Evolutionary conservation across 2,113 vertebrate species (phyloP).

Genomic region (Lipophrys pholis): DNA sequence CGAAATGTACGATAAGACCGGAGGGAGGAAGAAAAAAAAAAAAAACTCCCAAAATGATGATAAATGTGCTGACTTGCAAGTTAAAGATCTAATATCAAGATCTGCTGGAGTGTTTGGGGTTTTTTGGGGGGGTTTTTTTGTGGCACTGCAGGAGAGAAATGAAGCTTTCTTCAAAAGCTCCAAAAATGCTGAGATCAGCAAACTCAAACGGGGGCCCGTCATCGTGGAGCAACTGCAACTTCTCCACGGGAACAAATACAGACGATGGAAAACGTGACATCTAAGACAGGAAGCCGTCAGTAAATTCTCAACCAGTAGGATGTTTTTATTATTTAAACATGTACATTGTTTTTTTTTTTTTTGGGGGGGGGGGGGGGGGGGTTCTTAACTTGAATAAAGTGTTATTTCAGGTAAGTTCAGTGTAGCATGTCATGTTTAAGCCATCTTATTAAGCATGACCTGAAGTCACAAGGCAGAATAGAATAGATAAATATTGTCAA

Average conservation of each 20-base stretch:
- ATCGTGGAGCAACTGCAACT: neutral
- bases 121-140: neutral
- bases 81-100: neutral
- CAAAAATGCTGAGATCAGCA: conserved; percentile 7
- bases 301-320: neutral
- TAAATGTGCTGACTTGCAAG: conserved; percentile 13
- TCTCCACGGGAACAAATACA: neutral
- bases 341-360: too few species aligned
- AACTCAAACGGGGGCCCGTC: neutral
- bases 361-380: too few species aligned
- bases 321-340: too few species aligned
- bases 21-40: neutral
- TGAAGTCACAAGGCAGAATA: too few species aligned
- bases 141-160: neutral
- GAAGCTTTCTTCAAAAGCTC: conserved; percentile 33
- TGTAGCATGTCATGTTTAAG: too few species aligned
- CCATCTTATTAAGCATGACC: too few species aligned
- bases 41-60: conserved; percentile 5
- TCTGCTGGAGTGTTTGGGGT: neutral
- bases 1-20: neutral
- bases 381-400: too few species aligned
- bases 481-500: too few species aligned
- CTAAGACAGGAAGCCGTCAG: neutral
- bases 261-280: neutral
- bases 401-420: too few species aligned